A percentile compares a stretch with the other conserved stretches of the same genome.
Conservation (phyloP, 2,113 vertebrate genomes). For the Mola mola region DNA sequence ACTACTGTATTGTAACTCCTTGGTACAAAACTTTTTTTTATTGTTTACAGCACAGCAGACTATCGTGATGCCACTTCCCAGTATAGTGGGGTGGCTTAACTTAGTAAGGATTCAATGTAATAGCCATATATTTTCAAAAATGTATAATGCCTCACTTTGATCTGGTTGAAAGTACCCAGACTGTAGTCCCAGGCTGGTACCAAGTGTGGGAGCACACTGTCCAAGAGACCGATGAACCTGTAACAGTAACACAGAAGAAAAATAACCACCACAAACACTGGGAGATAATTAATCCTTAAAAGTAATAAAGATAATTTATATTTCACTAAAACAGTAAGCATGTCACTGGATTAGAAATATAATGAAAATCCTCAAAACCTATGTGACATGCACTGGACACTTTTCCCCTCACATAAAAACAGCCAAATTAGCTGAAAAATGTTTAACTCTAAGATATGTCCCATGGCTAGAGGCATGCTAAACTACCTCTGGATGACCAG, state of each 20-base stretch:
- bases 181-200: conserved; percentile 97
- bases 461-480: not conserved
- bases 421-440: not conserved
- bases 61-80: no score
- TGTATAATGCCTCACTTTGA: conserved; percentile 92
- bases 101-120: no score
- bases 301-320: no score
- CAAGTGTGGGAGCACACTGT: conserved; percentile 90
- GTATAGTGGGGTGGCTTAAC: no score
- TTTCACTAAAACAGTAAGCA: not conserved
- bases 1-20: no score
- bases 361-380: not conserved
- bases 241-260: conserved; percentile 24
- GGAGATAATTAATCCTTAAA: not conserved
- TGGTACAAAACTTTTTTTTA: no score
- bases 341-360: not conserved
- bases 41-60: no score
- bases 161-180: conserved; percentile 91
- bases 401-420: not conserved
- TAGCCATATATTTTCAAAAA: no score
- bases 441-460: not conserved
- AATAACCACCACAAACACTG: not conserved
- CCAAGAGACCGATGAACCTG: conserved; percentile 94
- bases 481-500: conserved; percentile 91
- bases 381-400: not conserved